Conservation (phyloP, 2,888 invertebrate genomes). For the Drymonia ruficornis region DNA sequence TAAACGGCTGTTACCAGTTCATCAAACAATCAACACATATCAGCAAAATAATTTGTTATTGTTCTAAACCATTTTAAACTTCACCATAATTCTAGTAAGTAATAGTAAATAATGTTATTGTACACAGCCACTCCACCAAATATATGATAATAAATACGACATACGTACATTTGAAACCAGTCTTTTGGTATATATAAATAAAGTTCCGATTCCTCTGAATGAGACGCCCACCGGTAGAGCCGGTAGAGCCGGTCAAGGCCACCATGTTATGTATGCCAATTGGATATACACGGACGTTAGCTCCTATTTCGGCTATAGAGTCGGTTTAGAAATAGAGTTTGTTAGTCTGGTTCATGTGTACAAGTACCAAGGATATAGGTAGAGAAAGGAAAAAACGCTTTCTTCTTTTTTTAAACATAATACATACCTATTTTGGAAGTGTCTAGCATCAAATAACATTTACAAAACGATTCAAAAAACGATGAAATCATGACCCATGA, state of each 20-base stretch:
- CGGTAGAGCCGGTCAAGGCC: conserved; percentile 22
- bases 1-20: too few relatives aligned
- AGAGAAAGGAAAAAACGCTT: too few relatives aligned
- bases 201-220: neutral
- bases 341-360: too few relatives aligned
- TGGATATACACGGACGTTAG: neutral
- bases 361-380: too few relatives aligned
- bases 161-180: neutral
- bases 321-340: neutral
- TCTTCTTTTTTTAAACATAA: too few relatives aligned
- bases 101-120: conserved; percentile 11
- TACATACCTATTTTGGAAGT: too few relatives aligned
- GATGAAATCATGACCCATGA: too few relatives aligned
- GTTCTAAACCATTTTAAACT: too few relatives aligned
- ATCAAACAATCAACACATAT: too few relatives aligned
- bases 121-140: neutral
- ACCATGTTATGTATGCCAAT: conserved; percentile 1
- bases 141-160: neutral
- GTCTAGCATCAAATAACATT: too few relatives aligned
- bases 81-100: neutral
- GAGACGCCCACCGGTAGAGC: neutral
- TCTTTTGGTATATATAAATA: neutral
- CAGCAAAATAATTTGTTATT: too few relatives aligned
- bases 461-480: too few relatives aligned
- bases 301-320: neutral